Evolutionary conservation across 1,140 invertebrate species (phyloP), one percentile per base, ranked within the genome.

Genomic region (Drosophila tropicalis): DNA sequence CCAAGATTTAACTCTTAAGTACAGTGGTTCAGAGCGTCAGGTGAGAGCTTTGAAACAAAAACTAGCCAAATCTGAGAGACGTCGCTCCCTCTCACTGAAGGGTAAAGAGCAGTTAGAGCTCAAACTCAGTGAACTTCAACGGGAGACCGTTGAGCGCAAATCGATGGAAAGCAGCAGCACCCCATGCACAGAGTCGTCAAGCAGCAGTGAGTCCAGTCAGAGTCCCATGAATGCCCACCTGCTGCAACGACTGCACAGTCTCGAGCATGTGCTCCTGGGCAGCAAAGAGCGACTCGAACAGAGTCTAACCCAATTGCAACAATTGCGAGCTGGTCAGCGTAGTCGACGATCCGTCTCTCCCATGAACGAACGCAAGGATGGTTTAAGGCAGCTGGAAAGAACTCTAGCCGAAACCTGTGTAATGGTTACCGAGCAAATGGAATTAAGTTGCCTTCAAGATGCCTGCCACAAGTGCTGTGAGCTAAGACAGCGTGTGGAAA

Each of bases 11-110:
- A 97, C 97, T 0, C 94, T 94, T 36, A 98, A 98, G 91, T 93
- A 97, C 22, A 95, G 94, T 3, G 93, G 94, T 1, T 96, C 96
- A n/a, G 97, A 98, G 82, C 96, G 97, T 79, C 96, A 97, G 91
- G 95, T 97, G 9, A 93, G 96, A 62, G 94, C 94, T 4, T 77
- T 97, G 19, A 97, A 97, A 91, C 96, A 96, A 79, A 97, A 97
- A 91, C 91, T 97, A 41, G 94, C 95, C 72, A 96, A 96, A 89
- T 94, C 94, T 0, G 97, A 97, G 81, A 96, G 97, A 74, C 93
- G 96, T 65, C 93, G 97, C 60, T 97, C 96, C 32, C 93, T 97
- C 25, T 97, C 96, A 1, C 90, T 98, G 22, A 97, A 97, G 92
- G 96, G 96, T 29, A 93, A 94, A 79, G 96, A 97, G 90, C 96